phyloP scores from a whole-genome alignment of 2,888 invertebrate species.

The Carpatolechia fugitivella region DNA sequence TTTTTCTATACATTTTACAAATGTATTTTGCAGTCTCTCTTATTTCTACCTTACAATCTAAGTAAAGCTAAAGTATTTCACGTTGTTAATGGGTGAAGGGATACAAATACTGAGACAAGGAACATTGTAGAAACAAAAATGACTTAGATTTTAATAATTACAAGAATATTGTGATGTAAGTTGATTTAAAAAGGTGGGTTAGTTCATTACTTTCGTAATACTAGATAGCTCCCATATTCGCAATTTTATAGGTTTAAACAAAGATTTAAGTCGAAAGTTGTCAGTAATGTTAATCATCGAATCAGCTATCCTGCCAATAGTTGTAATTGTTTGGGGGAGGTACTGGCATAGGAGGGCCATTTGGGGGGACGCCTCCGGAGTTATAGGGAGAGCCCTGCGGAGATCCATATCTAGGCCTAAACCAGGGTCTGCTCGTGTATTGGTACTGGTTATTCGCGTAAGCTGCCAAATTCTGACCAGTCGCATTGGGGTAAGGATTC shows the following conservation, averaged over 20 bases:
- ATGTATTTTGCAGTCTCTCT: constrained; percentile 58
- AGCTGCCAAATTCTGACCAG: constrained; percentile 70
- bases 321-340: constrained; percentile 68
- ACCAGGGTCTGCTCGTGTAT: constrained; percentile 69
- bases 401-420: constrained; percentile 64
- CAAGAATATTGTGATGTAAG: neutral
- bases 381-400: constrained; percentile 67
- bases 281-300: constrained; percentile 37
- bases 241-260: too few species aligned
- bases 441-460: constrained; percentile 71
- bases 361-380: constrained; percentile 47
- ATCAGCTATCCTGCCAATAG: constrained; percentile 75
- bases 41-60: constrained; percentile 31
- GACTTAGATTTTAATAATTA: neutral
- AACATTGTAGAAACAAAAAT: neutral
- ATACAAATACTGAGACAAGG: neutral
- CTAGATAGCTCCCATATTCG: neutral
- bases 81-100: neutral
- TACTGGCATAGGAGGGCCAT: constrained; percentile 58
- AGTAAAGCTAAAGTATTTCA: constrained; percentile 11
- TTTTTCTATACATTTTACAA: constrained; percentile 58
- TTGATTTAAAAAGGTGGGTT: neutral
- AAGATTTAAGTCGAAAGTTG: neutral
- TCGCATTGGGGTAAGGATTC: constrained; percentile 70
- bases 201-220: neutral